Conservation (phyloP, 2,113 vertebrate genomes). For the Calcarius ornatus region DNA sequence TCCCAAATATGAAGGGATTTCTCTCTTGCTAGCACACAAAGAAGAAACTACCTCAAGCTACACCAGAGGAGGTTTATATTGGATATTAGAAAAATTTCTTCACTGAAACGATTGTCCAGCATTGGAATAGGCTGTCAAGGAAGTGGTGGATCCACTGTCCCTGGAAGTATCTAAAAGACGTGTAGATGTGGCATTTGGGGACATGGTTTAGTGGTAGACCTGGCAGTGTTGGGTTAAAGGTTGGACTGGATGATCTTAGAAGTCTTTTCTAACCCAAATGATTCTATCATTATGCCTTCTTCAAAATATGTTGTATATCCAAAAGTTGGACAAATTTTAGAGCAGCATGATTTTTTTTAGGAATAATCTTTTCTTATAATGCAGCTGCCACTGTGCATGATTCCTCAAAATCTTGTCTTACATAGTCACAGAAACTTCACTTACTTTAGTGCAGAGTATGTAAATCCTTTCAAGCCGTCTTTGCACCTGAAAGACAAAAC, state of each 20-base stretch:
- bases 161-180: not conserved
- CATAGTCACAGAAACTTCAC: constrained; percentile 16
- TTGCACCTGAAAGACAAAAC: constrained; percentile 82
- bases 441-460: constrained; percentile 96
- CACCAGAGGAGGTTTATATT: not conserved
- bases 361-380: not conserved
- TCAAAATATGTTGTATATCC: not conserved
- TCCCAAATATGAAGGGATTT: not conserved
- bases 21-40: not conserved
- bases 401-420: not conserved
- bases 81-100: not conserved
- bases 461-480: constrained; percentile 96
- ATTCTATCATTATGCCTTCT: not conserved
- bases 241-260: not conserved
- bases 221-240: not conserved
- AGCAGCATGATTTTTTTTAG: not conserved
- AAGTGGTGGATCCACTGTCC: not conserved
- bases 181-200: not conserved
- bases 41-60: not conserved
- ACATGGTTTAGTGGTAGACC: not conserved
- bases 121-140: not conserved
- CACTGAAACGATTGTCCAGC: not conserved
- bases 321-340: not conserved
- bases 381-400: not conserved
- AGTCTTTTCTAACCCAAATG: not conserved